A percentile compares a stretch with the other conserved stretches of the same genome.
Conservation (phyloP, 2,113 vertebrate species). For the Misgurnus mizolepis region DNA sequence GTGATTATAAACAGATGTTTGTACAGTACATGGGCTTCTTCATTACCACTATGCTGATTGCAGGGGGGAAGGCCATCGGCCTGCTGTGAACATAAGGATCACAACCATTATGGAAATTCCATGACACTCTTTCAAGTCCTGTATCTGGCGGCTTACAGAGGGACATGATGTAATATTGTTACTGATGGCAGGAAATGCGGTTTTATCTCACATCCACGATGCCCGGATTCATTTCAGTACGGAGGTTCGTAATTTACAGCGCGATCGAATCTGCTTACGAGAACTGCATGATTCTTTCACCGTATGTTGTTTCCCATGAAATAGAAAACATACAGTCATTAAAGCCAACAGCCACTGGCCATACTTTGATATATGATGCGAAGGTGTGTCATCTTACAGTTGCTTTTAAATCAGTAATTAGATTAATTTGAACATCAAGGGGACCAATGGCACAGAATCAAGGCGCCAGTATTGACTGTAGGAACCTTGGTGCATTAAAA, state of each 20-base stretch:
- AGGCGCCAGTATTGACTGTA: constrained; percentile 31
- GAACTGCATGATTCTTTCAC: constrained; percentile 2
- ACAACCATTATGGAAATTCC: constrained; percentile 29
- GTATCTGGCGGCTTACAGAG: constrained; percentile 12
- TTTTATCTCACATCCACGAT: constrained; percentile 7
- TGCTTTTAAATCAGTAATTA: constrained; percentile 17
- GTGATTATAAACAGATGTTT: constrained; percentile 3
- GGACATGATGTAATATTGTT: constrained; percentile 7
- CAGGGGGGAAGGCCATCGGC: constrained; percentile 2
- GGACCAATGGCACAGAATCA: neutral
- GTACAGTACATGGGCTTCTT: constrained; percentile 1
- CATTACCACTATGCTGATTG: constrained; percentile 16
- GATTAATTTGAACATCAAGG: constrained; percentile 34
- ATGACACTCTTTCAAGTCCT: neutral
- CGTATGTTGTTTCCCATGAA: constrained; percentile 7
- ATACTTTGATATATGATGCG: constrained; percentile 19
- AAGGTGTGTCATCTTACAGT: neutral
- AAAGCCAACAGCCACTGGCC: neutral
- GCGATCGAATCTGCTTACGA: constrained; percentile 24
- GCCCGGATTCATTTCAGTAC: neutral
- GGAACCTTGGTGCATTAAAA: neutral
- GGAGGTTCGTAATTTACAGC: neutral
- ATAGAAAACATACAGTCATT: constrained; percentile 33
- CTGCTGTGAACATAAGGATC: constrained; percentile 27
- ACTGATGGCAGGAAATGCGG: neutral